phyloP scores from a whole-genome alignment of 2,113 vertebrate genomes.

The Galeopterus variegatus region DNA sequence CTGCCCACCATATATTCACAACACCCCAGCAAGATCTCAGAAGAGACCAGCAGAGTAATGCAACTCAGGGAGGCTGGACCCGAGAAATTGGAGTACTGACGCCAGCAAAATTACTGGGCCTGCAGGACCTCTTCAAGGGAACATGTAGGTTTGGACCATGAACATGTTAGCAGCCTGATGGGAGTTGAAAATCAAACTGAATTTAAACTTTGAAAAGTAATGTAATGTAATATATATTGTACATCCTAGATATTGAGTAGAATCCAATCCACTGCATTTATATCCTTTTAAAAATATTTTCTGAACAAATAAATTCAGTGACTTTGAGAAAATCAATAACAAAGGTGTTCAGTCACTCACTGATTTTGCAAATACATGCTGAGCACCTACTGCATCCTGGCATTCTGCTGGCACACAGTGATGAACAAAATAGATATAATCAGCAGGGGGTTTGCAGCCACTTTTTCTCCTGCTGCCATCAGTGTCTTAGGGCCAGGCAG shows the following conservation, averaged over 20 bases:
- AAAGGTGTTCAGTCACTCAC: neutral
- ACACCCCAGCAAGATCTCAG: neutral
- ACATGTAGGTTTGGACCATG: neutral
- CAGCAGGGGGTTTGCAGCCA: neutral
- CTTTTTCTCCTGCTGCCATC: neutral
- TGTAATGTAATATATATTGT: neutral
- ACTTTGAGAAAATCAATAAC: slow-evolving; percentile 29
- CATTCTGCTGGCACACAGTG: neutral
- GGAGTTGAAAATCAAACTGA: neutral
- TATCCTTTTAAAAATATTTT: slow-evolving; percentile 24
- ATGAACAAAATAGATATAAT: neutral
- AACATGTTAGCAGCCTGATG: neutral
- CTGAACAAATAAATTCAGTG: neutral
- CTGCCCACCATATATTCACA: neutral
- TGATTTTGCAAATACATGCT: neutral
- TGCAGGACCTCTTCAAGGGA: neutral
- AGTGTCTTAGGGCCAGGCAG: neutral
- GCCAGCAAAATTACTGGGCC: neutral
- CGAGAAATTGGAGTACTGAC: neutral
- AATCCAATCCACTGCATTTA: neutral
- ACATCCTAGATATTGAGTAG: neutral
- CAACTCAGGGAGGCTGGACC: neutral
- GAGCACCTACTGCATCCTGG: neutral
- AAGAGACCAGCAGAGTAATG: neutral
- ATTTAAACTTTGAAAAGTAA: slow-evolving; percentile 48